A percentile compares a stretch with the other conserved stretches of the same genome.
Evolutionary conservation across 64 coral and sea anemone genomes (phyloP).

Genomic region (Porites lutea): DNA sequence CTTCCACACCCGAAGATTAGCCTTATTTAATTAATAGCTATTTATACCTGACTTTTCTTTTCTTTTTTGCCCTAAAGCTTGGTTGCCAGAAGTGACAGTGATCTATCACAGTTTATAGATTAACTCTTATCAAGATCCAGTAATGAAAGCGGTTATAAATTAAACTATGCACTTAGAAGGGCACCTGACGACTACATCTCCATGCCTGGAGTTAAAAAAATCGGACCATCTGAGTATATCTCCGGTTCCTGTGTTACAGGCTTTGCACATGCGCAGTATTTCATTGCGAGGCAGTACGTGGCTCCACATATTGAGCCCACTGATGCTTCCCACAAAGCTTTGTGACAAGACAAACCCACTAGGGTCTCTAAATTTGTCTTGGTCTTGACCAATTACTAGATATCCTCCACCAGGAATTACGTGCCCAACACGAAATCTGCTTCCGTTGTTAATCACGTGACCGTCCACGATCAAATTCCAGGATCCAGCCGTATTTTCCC

Average conservation of each 20-base stretch:
- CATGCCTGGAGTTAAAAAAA: neutral
- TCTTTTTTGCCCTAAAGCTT: too few species aligned
- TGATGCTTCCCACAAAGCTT: conserved; percentile 11
- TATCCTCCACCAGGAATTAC: neutral
- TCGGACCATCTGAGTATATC: conserved; percentile 24
- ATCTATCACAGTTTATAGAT: too few species aligned
- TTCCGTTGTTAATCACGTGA: neutral
- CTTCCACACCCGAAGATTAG: too few species aligned
- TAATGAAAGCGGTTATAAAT: neutral
- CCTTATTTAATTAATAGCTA: too few species aligned
- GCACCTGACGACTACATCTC: neutral
- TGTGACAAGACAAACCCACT: neutral
- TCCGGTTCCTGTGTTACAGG: conserved; percentile 3
- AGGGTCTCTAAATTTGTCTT: neutral
- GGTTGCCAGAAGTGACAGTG: too few species aligned
- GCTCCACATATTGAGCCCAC: conserved; percentile 18
- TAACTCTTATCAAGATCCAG: too few species aligned
- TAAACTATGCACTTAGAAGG: neutral
- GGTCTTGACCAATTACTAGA: conserved; percentile 13
- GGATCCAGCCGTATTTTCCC: neutral
- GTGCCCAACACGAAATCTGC: neutral
- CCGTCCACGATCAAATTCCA: neutral
- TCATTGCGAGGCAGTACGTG: neutral
- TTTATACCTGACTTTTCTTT: too few species aligned
- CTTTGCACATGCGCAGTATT: conserved; percentile 19